Base-by-base conservation (phyloP, 1,140 invertebrate species). In the Penaeus vannamei region DNA sequence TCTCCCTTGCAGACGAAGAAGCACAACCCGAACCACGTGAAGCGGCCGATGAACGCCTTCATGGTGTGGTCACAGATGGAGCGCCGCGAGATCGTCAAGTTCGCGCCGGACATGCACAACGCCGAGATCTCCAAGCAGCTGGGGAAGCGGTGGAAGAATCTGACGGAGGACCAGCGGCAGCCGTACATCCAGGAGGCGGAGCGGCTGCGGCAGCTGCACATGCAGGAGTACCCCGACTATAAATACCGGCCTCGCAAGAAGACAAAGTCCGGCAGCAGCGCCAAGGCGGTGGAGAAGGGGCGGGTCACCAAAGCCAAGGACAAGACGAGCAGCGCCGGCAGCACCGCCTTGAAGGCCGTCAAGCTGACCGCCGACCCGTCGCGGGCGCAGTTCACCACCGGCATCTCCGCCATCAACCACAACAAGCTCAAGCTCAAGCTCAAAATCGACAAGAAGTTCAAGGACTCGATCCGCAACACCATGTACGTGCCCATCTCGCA, bases 21-120 rank as follows among this genome's bases (percentile, higher is more conserved):
- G 94, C 97, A 98, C 94, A 97, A 97, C 92, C 97, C 97, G 66
- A 97, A 98, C 92, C 98, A 99, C 95, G 98, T 99, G 93, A 99
- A 99, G 93, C 94, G 98, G 92, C 98, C 98, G 20, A 99, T 99
- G 98, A 99, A 99, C 93, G 97, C 98, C 72, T 99, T 99, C 94
- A 99, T 99, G 98, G 98, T 99, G 2, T 99, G 98, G 97, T 97
- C 96, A 77, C 98, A 98, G 93, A 97, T 98, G 91, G 97, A 99
- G 92, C 95, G 98, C 82, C 95, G 97, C 92, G 98, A 98, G 94
- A 99, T 99, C 83, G 98, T 97, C 93, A 97, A 98, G 93, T 94
- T 96, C 86, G 97, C 97, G 72, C 98, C 98, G 0, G 98, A 99
- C 92, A 97, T 98, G 96, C 98, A 99, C 94, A 99, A 99, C 93